phyloP scores from a whole-genome alignment of 2,888 invertebrate genomes.

The Drosophila demipolita region DNA sequence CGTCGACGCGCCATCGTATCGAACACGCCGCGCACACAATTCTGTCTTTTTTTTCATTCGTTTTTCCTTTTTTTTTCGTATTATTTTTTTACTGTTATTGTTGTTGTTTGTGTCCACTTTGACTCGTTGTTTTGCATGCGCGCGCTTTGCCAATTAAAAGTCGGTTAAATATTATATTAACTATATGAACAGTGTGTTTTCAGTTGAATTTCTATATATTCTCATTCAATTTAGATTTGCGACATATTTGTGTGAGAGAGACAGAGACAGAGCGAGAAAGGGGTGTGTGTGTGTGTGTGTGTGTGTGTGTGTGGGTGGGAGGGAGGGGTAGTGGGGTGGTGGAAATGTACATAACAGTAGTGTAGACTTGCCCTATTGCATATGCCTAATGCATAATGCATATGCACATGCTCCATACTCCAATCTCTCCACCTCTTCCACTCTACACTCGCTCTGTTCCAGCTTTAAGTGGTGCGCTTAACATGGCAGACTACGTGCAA shows the following conservation, averaged over 20 bases:
- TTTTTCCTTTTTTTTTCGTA: slow-evolving; percentile 13
- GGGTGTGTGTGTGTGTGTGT: no score
- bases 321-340: no score
- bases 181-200: slow-evolving; percentile 1
- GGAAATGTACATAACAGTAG: not conserved
- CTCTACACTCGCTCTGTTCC: slow-evolving; percentile 16
- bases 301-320: no score
- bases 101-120: slow-evolving; percentile 26
- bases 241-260: not conserved
- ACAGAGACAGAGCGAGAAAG: no score
- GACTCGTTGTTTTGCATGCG: slow-evolving; percentile 32
- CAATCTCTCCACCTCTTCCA: slow-evolving; percentile 2
- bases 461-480: slow-evolving; percentile 50
- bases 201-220: slow-evolving; percentile 14
- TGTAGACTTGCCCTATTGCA: slow-evolving; percentile 1
- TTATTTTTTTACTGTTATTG: slow-evolving; percentile 15
- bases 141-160: slow-evolving; percentile 39
- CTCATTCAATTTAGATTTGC: slow-evolving; percentile 7
- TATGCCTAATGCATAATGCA: not conserved
- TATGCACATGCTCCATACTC: slow-evolving; percentile 2
- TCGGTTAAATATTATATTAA: slow-evolving; percentile 38
- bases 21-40: slow-evolving; percentile 61
- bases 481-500: slow-evolving; percentile 71
- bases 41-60: not conserved
- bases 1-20: slow-evolving; percentile 70